Conservation (phyloP, 1,140 invertebrate genomes). For the Melipona quadrifasciata region DNA sequence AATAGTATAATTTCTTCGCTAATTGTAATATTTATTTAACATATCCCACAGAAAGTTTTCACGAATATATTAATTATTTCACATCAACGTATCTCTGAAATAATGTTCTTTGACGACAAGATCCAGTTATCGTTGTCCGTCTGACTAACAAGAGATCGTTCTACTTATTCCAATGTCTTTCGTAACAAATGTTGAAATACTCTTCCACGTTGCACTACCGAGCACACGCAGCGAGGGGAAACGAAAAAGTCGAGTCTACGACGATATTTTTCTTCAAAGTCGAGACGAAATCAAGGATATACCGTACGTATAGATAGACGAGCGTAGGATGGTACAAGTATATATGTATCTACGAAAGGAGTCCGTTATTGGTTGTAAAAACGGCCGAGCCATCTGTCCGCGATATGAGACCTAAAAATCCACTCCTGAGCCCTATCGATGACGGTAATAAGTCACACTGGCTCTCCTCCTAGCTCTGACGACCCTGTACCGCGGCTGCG, state of each 20-base stretch:
- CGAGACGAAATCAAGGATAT: constrained; percentile 48
- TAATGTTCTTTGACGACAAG: too few relatives aligned
- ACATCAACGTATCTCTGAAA: too few relatives aligned
- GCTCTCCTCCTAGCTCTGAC: background rate
- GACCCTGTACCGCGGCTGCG: background rate
- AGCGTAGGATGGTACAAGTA: constrained; percentile 3
- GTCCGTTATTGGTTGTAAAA: constrained; percentile 74
- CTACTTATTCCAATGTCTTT: background rate
- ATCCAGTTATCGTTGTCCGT: too few relatives aligned
- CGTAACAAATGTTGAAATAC: background rate
- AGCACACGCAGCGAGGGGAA: constrained; percentile 3
- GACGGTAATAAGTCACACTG: constrained; percentile 65
- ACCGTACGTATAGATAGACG: constrained; percentile 19
- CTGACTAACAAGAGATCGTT: too few relatives aligned
- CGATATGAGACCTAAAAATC: constrained; percentile 72
- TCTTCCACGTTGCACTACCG: background rate
- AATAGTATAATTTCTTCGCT: too few relatives aligned
- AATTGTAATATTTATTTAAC: too few relatives aligned
- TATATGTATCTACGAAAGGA: constrained; percentile 14
- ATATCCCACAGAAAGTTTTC: too few relatives aligned
- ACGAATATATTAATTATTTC: too few relatives aligned
- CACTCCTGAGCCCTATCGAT: constrained; percentile 50
- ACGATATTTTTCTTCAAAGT: constrained; percentile 35
- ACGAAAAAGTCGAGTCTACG: constrained; percentile 15
- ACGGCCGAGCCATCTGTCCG: constrained; percentile 67